Evolutionary conservation across 2,113 vertebrate species (phyloP).

Genomic region (Semicossyphus pulcher): DNA sequence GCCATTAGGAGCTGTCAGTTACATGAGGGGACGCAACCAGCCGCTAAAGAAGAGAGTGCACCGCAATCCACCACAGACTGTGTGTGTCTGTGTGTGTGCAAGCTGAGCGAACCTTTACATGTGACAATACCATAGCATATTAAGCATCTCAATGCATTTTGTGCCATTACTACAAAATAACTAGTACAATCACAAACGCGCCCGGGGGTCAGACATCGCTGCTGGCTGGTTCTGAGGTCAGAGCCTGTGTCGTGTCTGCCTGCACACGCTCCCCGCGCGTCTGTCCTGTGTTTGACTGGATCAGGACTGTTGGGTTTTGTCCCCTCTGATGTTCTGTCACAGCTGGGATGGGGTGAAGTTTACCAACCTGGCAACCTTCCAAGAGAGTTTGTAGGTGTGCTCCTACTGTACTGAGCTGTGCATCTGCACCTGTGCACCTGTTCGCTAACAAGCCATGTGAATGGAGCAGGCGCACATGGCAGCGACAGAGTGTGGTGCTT

Average conservation of each 20-base stretch:
- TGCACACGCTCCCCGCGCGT: slow-evolving; percentile 23
- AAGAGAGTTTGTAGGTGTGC: slow-evolving; percentile 37
- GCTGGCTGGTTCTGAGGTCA: slow-evolving; percentile 22
- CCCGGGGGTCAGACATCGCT: background rate
- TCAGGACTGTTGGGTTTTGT: slow-evolving; percentile 31
- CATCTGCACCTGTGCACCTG: slow-evolving; percentile 65
- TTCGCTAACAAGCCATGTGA: slow-evolving; percentile 27
- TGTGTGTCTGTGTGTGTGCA: slow-evolving; percentile 11
- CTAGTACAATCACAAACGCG: background rate
- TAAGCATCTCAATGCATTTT: background rate
- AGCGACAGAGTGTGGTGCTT: slow-evolving; percentile 11
- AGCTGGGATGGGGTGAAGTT: slow-evolving; percentile 52
- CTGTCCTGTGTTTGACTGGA: slow-evolving; percentile 39
- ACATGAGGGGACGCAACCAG: slow-evolving; percentile 61
- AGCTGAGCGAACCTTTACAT: background rate
- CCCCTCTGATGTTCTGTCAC: slow-evolving; percentile 47
- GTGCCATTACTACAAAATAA: background rate
- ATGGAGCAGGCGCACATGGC: slow-evolving; percentile 12
- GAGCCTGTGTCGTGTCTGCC: slow-evolving; percentile 21
- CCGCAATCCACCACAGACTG: slow-evolving; percentile 20
- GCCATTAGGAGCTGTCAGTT: slow-evolving; percentile 75
- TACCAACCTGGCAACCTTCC: slow-evolving; percentile 51
- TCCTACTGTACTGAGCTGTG: slow-evolving; percentile 37
- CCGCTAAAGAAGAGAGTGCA: slow-evolving; percentile 45
- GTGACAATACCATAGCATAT: slow-evolving; percentile 2